Evolutionary conservation across 2,797 vertebrate species (phyloP).

Genomic region (Stomatorhinus walkeri): DNA sequence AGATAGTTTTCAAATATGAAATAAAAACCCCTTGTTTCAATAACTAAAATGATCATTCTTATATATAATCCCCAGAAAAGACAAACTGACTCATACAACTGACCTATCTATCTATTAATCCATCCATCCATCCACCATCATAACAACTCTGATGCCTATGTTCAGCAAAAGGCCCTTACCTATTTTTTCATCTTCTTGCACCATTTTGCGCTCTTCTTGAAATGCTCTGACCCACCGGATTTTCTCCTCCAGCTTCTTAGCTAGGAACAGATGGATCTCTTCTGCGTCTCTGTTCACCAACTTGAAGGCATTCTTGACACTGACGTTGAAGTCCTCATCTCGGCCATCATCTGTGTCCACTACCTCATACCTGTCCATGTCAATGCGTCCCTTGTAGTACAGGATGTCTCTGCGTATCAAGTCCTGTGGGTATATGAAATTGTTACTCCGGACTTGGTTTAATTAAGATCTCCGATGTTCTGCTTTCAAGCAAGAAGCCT

Average conservation of each 20-base stretch:
- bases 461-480: neutral
- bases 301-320: slow-evolving; percentile 97
- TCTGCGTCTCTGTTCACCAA: slow-evolving; percentile 94
- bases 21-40: neutral
- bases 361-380: slow-evolving; percentile 95
- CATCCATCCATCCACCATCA: neutral
- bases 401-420: slow-evolving; percentile 93
- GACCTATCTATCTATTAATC: neutral
- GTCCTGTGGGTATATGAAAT: slow-evolving; percentile 58
- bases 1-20: neutral
- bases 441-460: neutral
- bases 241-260: slow-evolving; percentile 97
- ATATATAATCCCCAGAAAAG: neutral
- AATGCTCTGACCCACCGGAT: slow-evolving; percentile 95
- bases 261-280: slow-evolving; percentile 94
- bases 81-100: neutral
- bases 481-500: neutral
- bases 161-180: slow-evolving; percentile 61
- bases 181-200: slow-evolving; percentile 98
- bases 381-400: slow-evolving; percentile 96
- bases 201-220: slow-evolving; percentile 97
- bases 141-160: neutral
- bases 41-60: neutral
- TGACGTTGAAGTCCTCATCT: slow-evolving; percentile 96
- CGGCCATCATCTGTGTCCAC: slow-evolving; percentile 87